These are phyloP conservation scores for Poeciliopsis infans DNA, from an alignment of 2,797 vertebrate genomes.

Conservation along the genomic window DNA sequence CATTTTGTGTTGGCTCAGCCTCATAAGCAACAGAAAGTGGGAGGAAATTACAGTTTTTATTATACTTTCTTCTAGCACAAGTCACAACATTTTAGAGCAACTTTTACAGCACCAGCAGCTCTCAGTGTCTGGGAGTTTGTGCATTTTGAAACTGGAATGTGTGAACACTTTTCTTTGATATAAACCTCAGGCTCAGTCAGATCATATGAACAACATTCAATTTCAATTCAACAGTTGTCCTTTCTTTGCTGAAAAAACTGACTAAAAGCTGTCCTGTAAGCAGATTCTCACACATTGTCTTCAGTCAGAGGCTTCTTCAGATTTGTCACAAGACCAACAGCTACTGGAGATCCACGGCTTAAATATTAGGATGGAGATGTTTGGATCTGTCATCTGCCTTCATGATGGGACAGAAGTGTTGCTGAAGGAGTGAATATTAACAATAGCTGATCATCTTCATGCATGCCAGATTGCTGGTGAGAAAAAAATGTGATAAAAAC, in stretches of 20 bases:
- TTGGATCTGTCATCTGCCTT: neutral
- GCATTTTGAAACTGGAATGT: neutral
- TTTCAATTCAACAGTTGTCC: too few species aligned
- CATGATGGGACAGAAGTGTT: neutral
- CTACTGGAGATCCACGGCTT: neutral
- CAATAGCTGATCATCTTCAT: neutral
- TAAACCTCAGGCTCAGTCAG: neutral
- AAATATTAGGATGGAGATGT: neutral
- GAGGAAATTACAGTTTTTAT: neutral
- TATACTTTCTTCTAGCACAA: neutral
- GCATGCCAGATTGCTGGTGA: conserved; percentile 14
- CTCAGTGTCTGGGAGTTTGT: neutral
- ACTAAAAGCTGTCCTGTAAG: neutral
- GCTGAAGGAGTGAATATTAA: neutral
- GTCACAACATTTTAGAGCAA: neutral
- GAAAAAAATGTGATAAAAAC: conserved; percentile 2
- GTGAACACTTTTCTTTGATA: neutral
- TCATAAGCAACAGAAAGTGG: neutral
- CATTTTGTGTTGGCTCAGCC: neutral
- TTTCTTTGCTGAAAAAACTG: too few species aligned
- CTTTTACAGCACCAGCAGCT: neutral
- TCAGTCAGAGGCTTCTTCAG: neutral
- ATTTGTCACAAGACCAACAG: neutral
- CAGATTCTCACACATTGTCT: neutral
- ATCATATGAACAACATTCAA: neutral